These are phyloP conservation scores for Dorcus parallelipipedus DNA, from an alignment of 2,888 invertebrate genomes.

Conservation along the genomic window DNA sequence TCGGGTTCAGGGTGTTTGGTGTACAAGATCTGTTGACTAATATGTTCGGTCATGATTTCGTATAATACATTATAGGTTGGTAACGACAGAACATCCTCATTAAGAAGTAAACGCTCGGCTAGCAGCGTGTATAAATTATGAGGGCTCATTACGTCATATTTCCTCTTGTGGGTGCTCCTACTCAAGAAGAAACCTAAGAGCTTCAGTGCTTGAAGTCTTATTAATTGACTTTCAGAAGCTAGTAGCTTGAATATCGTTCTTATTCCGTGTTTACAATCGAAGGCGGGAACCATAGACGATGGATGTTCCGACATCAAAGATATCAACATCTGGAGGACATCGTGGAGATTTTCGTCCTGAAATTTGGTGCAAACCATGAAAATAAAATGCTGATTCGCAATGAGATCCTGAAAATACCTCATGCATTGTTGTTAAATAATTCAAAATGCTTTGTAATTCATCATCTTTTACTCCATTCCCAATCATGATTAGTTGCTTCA, in stretches of 20 bases:
- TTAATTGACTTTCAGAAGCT: conserved; percentile 92
- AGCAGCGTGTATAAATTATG: conserved; percentile 97
- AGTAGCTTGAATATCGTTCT: conserved; percentile 95
- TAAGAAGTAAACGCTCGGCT: conserved; percentile 85
- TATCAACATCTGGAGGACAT: conserved; percentile 95
- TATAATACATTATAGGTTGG: conserved; percentile 98
- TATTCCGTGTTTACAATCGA: conserved; percentile 96
- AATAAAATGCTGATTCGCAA: neutral
- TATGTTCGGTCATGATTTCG: conserved; percentile 97
- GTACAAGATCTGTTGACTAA: conserved; percentile 91
- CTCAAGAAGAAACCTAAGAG: conserved; percentile 96
- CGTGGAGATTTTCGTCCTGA: conserved; percentile 96
- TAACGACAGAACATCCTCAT: conserved; percentile 85
- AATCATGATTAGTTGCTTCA: conserved; percentile 95
- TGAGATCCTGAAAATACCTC: conserved; percentile 61
- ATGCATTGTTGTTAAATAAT: conserved; percentile 96
- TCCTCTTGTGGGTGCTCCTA: conserved; percentile 96
- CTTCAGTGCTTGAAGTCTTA: conserved; percentile 93
- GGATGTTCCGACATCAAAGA: conserved; percentile 98
- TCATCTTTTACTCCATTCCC: conserved; percentile 97
- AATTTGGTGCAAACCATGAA: conserved; percentile 26
- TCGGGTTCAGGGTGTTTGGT: conserved; percentile 94
- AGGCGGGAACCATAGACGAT: conserved; percentile 97
- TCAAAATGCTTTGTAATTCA: conserved; percentile 96
- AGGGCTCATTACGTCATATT: conserved; percentile 98